These are phyloP conservation scores for Diadophis punctatus DNA, from an alignment of 2,113 vertebrate species.

Conservation along the genomic window DNA sequence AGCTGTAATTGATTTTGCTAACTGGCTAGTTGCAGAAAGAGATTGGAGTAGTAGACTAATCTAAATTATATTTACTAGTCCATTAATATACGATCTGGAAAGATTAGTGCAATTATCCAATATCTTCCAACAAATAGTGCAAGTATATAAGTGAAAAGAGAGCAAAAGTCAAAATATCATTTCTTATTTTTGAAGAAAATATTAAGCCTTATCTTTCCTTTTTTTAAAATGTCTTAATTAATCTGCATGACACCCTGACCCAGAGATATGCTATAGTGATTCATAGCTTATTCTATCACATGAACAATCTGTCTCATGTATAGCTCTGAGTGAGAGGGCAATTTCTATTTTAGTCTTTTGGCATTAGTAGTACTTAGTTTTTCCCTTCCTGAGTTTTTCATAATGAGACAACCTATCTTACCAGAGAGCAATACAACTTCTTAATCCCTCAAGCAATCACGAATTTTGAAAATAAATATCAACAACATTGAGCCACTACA, in stretches of 20 bases:
- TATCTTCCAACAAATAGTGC: not conserved
- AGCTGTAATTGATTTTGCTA: not conserved
- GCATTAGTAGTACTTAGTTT: not conserved
- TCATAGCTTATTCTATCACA: not conserved
- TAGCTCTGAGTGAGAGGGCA: not conserved
- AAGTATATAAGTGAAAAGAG: not conserved
- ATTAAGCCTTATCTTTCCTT: not conserved
- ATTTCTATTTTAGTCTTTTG: conserved; percentile 4
- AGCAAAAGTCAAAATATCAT: not conserved
- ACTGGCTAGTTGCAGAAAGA: not conserved
- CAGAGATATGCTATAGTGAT: not conserved
- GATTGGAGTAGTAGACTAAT: not conserved
- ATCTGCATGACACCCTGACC: not conserved
- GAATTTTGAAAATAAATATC: not conserved
- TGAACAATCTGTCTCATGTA: not conserved
- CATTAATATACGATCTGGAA: not conserved
- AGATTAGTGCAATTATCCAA: not conserved
- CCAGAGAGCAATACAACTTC: not conserved
- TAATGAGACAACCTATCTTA: not conserved
- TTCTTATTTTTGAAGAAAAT: not conserved
- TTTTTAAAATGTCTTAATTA: not conserved
- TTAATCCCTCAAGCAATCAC: not conserved
- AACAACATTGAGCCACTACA: not conserved
- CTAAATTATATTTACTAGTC: not conserved
- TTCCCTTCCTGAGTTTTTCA: conserved; percentile 12